Conservation (phyloP, 2,888 invertebrate genomes). For the Drosophila kambysellisi region DNA sequence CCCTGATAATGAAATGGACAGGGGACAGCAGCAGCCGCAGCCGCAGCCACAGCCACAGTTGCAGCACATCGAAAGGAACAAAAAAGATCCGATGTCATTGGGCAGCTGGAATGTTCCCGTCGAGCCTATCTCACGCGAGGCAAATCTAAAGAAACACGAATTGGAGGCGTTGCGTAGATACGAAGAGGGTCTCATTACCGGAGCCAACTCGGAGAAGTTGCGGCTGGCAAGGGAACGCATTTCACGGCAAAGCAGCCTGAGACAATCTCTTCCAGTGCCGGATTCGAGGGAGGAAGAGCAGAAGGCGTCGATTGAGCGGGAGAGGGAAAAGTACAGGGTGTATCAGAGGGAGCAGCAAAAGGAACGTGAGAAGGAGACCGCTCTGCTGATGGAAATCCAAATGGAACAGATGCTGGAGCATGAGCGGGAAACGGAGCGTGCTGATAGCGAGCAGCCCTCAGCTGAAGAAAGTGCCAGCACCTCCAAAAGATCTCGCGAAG, state of each 20-base stretch:
- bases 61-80: no score
- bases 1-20: neutral
- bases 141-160: neutral
- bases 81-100: no score
- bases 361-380: slow-evolving; percentile 26
- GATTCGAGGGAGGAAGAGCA: neutral
- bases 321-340: no score
- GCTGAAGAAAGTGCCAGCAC: neutral
- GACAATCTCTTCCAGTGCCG: neutral
- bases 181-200: neutral
- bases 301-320: no score
- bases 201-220: neutral
- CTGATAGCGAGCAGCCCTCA: neutral
- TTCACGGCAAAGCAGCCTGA: no score
- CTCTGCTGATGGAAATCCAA: neutral
- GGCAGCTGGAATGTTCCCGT: neutral
- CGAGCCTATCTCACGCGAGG: neutral
- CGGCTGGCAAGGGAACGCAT: neutral
- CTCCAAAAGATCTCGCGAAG: slow-evolving; percentile 4
- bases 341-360: slow-evolving; percentile 12
- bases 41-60: neutral
- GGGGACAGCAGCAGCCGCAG: neutral
- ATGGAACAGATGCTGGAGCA: slow-evolving; percentile 3
- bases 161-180: neutral
- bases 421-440: neutral